These are phyloP conservation scores for Glyptemys insculpta DNA, from an alignment of 2,797 vertebrate genomes.

Conservation along the genomic window DNA sequence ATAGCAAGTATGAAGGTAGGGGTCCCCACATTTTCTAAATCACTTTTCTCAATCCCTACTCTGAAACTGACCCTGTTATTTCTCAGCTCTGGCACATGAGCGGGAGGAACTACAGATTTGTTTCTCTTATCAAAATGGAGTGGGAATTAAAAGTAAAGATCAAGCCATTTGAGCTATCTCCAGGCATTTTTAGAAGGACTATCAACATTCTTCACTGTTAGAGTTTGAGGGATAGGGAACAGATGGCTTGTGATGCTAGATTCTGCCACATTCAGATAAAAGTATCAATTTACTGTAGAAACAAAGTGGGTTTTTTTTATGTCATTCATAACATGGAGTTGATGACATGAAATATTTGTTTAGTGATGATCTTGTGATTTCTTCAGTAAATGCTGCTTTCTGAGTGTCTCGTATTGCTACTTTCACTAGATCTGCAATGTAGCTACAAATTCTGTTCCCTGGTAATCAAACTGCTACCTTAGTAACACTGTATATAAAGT, in stretches of 20 bases:
- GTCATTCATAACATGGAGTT: conserved; percentile 59
- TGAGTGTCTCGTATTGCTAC: neutral
- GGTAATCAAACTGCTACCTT: conserved; percentile 59
- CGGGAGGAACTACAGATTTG: conserved; percentile 31
- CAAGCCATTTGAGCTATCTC: conserved; percentile 54
- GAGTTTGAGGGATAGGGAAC: conserved; percentile 53
- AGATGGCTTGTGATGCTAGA: conserved; percentile 65
- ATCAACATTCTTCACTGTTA: conserved; percentile 20
- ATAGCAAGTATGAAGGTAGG: neutral
- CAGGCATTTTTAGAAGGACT: conserved; percentile 31
- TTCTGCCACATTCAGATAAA: conserved; percentile 62
- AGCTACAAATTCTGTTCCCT: conserved; percentile 41
- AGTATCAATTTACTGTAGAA: conserved; percentile 59
- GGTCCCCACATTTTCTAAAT: neutral
- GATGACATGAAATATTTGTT: conserved; percentile 41
- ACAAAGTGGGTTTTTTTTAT: conserved; percentile 19
- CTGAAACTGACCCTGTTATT: neutral
- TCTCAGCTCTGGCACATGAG: conserved; percentile 34
- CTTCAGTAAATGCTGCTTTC: conserved; percentile 45
- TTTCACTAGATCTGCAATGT: conserved; percentile 20
- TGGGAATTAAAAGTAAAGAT: conserved; percentile 47
- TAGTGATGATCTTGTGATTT: conserved; percentile 29
- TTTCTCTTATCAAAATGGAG: neutral
- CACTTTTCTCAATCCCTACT: conserved; percentile 54
- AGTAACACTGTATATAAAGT: conserved; percentile 53